Evolutionary conservation across 2,113 vertebrate genomes (phyloP).

Genomic region (Pseudorhombus dupliciocellatus): DNA sequence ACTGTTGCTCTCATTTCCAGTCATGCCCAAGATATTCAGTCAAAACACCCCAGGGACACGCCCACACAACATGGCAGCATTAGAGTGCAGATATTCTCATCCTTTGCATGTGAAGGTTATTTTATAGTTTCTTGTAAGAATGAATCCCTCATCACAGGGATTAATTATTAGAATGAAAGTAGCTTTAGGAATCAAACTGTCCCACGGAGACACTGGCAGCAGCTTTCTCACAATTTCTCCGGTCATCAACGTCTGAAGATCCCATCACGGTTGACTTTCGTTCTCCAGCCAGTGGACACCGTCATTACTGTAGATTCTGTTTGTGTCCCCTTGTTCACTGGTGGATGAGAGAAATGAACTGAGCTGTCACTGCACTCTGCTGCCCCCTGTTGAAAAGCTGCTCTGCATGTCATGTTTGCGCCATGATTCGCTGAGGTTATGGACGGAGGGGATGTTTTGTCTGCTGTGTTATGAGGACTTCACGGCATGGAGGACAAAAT

Average conservation of each 20-base stretch:
- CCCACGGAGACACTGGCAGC: not conserved
- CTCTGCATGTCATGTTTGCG: constrained; percentile 36
- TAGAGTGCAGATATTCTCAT: too few species aligned
- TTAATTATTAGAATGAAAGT: too few species aligned
- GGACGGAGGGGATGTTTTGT: constrained; percentile 18
- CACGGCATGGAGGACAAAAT: not conserved
- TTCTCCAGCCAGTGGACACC: constrained; percentile 41
- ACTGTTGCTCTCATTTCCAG: too few species aligned
- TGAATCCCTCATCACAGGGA: too few species aligned
- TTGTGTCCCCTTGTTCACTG: constrained; percentile 22
- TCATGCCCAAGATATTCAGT: too few species aligned
- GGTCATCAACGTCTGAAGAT: constrained; percentile 16
- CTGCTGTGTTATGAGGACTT: constrained; percentile 1
- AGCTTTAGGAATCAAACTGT: too few species aligned
- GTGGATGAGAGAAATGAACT: not conserved
- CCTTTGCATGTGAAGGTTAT: too few species aligned
- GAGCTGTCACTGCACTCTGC: constrained; percentile 63
- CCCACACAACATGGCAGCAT: too few species aligned
- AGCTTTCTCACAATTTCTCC: too few species aligned
- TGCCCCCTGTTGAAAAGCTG: constrained; percentile 72
- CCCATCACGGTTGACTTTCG: constrained; percentile 31
- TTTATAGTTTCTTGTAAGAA: too few species aligned
- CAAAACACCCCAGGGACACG: too few species aligned
- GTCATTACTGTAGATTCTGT: constrained; percentile 32
- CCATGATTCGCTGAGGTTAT: not conserved